Base-by-base conservation (phyloP, 2,797 vertebrate species). In the Sylvilagus floridanus region DNA sequence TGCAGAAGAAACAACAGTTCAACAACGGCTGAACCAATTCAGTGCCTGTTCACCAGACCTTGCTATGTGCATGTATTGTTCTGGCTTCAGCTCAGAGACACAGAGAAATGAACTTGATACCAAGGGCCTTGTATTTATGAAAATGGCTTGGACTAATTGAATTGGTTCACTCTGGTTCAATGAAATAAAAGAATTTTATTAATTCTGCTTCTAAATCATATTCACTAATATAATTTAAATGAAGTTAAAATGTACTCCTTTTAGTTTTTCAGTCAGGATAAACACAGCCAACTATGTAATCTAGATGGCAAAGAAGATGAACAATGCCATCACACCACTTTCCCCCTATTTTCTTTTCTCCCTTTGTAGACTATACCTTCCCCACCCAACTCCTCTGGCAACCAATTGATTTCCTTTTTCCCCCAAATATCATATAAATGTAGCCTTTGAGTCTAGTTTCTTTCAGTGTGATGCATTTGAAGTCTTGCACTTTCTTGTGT, bases 241-340 rank as follows among this genome's bases (percentile, higher is more conserved):
- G 22, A 93, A 84, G 54, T 21, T 69, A 79, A 90, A 90, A 90
- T 57, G 60, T 37, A 76, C 16, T 13, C 50, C 28, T 52, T 84
- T 86, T 19, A n/a, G 50, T 50, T 5, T 57, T 12, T 82, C 5
- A 42, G 2, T 84, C 68, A 71, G 5, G 0, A 85, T n/a, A 86
- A 81, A 72, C 17, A 66, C 10, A 30, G 22, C 30, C 1, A 72
- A 35, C 28, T 69, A 9, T 60, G 28, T 73, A 88, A 72, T 4
- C 30, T 85, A 81, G 32, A 77, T 30, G 42, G 28, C 19, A 85
- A 42, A 0, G 0, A 5, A 92, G 26, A 75, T 13, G 4, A 57
- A 84, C 32, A 60, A 68, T 16, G 85, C 37, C 81, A 68, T 24
- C 81, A 72, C 26, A 17, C 37, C 50, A 5, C 12, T 37, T 21